Percentiles rank a stretch among this genome's conserved stretches.
phyloP scores from a whole-genome alignment of 1,140 invertebrate species.

The Drosophila varians region DNA sequence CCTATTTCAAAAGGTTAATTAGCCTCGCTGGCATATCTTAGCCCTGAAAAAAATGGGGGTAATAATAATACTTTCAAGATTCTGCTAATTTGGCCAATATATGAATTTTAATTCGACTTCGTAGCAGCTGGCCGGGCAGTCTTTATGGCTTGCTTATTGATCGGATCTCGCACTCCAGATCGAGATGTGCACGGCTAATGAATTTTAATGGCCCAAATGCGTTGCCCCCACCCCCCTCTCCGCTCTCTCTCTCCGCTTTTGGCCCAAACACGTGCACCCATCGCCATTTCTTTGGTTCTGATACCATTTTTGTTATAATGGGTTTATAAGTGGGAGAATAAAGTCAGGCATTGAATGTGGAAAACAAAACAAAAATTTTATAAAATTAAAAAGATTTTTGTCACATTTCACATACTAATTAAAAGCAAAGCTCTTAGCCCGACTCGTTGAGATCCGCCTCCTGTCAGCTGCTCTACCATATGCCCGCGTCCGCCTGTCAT shows the following conservation, averaged over 20 bases:
- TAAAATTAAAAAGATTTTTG: too few relatives aligned
- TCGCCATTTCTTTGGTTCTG: constrained; percentile 3
- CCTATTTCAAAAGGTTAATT: constrained; percentile 38
- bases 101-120: constrained; percentile 39
- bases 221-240: constrained; percentile 5
- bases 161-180: constrained; percentile 39
- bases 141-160: constrained; percentile 52
- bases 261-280: constrained; percentile 32
- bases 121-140: constrained; percentile 14
- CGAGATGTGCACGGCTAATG: constrained; percentile 46
- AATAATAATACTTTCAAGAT: too few relatives aligned
- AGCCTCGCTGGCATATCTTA: background rate
- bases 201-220: constrained; percentile 45
- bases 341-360: too few relatives aligned
- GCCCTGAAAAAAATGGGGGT: background rate
- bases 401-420: background rate
- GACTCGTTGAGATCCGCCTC: constrained; percentile 29
- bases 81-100: constrained; percentile 40
- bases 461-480: too few relatives aligned
- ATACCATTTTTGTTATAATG: background rate
- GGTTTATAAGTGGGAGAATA: background rate
- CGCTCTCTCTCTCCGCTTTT: constrained; percentile 8
- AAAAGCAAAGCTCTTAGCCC: background rate
- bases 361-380: too few relatives aligned
- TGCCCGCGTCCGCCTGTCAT: too few relatives aligned